Conservation (phyloP, 2,113 vertebrate genomes). For the Scomber colias region DNA sequence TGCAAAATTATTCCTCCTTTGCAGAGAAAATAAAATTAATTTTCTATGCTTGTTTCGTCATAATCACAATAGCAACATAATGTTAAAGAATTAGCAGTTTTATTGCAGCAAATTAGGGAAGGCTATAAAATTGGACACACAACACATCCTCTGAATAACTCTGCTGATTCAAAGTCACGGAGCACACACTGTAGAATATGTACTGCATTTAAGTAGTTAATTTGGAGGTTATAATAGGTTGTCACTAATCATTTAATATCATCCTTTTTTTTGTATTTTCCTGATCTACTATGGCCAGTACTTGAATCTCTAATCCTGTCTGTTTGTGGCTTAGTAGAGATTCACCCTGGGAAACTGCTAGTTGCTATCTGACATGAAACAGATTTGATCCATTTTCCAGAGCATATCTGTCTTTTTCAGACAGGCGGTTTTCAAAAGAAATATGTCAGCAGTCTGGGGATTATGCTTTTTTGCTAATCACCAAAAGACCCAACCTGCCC, state of each 20-base stretch:
- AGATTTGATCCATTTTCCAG: conserved; percentile 74
- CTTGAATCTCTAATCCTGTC: conserved; percentile 69
- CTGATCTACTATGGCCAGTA: conserved; percentile 30
- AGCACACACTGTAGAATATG: not conserved
- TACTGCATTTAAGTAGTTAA: conserved; percentile 30
- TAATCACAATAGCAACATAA: conserved; percentile 14
- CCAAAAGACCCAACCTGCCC: conserved; percentile 64
- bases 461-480: conserved; percentile 72
- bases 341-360: conserved; percentile 51
- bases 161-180: conserved; percentile 7
- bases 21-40: conserved; percentile 32
- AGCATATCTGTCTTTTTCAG: conserved; percentile 74
- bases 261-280: conserved; percentile 34
- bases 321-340: conserved; percentile 69
- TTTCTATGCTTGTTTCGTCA: conserved; percentile 14
- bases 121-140: not conserved
- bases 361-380: conserved; percentile 73
- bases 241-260: conserved; percentile 43
- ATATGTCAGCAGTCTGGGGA: conserved; percentile 75
- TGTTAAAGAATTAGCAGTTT: conserved; percentile 37
- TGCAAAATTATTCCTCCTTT: conserved; percentile 30
- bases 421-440: conserved; percentile 69
- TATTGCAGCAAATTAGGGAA: conserved; percentile 21
- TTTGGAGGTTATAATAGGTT: conserved; percentile 59
- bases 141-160: not conserved